Evolutionary conservation across 2,888 invertebrate species (phyloP).

Genomic region (Matsumyia berberina): DNA sequence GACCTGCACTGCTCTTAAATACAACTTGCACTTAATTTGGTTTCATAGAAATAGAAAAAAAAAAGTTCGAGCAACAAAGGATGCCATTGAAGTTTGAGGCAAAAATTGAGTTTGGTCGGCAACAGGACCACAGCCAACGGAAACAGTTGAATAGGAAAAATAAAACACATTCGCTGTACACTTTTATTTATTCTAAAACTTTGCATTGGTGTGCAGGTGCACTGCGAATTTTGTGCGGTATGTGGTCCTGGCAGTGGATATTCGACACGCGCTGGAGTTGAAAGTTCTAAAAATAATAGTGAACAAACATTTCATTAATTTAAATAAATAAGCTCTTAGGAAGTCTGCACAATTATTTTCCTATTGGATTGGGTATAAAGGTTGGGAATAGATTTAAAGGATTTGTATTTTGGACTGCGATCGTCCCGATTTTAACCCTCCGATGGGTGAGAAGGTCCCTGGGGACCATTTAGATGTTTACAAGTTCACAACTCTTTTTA

Average conservation of each 20-base stretch:
- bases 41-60: neutral
- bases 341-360: too few relatives aligned
- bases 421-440: too few relatives aligned
- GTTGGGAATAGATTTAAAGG: too few relatives aligned
- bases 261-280: neutral
- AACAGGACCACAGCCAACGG: neutral
- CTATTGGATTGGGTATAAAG: too few relatives aligned
- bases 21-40: neutral
- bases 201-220: neutral
- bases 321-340: neutral
- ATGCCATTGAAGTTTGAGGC: neutral
- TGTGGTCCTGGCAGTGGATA: neutral
- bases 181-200: neutral
- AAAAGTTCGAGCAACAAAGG: neutral
- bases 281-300: neutral
- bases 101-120: neutral
- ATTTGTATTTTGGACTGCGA: too few relatives aligned
- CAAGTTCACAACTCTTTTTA: too few relatives aligned
- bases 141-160: neutral
- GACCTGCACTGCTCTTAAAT: neutral
- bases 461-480: too few relatives aligned
- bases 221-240: neutral
- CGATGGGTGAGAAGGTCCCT: too few relatives aligned
- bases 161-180: neutral
- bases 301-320: neutral